Conservation (phyloP, 2,888 invertebrate species). For the Volucella zonaria region DNA sequence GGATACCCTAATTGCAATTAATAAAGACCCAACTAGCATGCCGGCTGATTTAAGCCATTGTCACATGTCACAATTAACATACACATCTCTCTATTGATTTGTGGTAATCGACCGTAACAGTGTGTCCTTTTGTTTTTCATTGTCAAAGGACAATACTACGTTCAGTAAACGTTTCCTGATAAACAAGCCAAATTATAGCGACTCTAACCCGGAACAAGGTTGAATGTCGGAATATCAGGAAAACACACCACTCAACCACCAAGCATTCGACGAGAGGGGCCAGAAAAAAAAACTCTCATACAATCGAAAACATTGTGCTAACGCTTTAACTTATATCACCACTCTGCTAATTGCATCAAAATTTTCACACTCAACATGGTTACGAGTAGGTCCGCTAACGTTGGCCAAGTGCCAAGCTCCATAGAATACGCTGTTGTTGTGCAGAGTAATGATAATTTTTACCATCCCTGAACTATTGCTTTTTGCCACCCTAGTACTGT, state of each 20-base stretch:
- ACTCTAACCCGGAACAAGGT: constrained; percentile 1
- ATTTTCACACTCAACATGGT: constrained; percentile 69
- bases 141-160: neutral
- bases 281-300: neutral
- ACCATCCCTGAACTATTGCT: constrained; percentile 25
- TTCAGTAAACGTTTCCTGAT: neutral
- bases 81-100: constrained; percentile 12
- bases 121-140: neutral
- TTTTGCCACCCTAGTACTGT: too few relatives aligned
- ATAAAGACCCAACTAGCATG: neutral
- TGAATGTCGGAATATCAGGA: neutral
- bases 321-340: constrained; percentile 53
- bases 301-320: constrained; percentile 19
- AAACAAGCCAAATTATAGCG: neutral
- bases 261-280: too few relatives aligned
- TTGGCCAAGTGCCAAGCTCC: constrained; percentile 60
- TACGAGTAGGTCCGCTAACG: constrained; percentile 12
- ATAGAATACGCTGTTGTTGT: constrained; percentile 14
- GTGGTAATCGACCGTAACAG: neutral
- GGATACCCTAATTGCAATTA: too few relatives aligned
- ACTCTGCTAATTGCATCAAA: constrained; percentile 70
- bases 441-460: constrained; percentile 51
- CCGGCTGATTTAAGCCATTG: neutral
- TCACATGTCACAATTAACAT: neutral
- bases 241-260: neutral